Conservation (phyloP, 2,888 invertebrate genomes). For the Chironomus riparius region DNA sequence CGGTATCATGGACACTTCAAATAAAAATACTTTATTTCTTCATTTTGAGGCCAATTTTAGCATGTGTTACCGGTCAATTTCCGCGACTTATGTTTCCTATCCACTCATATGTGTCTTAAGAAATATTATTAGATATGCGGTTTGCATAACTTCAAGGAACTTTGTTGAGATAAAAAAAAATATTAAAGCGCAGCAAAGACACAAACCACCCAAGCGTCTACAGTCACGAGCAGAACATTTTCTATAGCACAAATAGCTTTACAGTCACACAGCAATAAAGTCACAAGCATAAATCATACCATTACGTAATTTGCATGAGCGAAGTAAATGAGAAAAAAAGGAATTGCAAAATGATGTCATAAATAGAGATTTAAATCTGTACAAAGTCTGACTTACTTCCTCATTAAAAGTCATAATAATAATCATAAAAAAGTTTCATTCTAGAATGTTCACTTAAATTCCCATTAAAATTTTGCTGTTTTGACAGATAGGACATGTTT, state of each 20-base stretch:
- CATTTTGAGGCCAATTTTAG: not conserved
- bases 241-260: too few species aligned
- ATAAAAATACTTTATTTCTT: not conserved
- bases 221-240: too few species aligned
- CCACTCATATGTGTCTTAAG: too few species aligned
- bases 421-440: too few species aligned
- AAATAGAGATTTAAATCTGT: not conserved
- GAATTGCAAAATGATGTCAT: not conserved
- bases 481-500: not conserved
- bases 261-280: too few species aligned
- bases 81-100: too few species aligned
- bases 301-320: too few species aligned
- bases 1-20: not conserved
- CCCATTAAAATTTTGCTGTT: not conserved
- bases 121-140: not conserved
- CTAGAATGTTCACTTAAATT: not conserved
- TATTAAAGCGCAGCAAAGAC: not conserved
- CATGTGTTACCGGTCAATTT: too few species aligned
- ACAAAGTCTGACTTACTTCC: not conserved
- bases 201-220: not conserved
- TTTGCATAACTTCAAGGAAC: not conserved
- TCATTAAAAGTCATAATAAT: not conserved
- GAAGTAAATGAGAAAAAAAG: too few species aligned
- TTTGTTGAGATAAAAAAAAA: not conserved
- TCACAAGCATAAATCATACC: too few species aligned